Conservation (phyloP, 2,113 vertebrate genomes). For the Hoplias malabaricus region DNA sequence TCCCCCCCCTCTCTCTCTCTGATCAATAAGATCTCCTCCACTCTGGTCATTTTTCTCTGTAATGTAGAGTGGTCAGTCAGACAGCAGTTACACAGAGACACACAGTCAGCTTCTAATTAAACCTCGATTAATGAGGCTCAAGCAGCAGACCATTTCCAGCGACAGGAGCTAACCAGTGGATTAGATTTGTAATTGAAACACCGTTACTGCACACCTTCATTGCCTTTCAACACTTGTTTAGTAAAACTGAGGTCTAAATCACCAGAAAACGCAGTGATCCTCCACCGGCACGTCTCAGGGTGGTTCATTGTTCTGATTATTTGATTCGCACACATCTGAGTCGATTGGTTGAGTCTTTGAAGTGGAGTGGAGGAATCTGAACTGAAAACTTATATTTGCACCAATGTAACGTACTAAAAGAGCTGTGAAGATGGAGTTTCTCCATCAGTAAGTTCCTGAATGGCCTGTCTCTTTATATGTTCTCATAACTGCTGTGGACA, state of each 20-base stretch:
- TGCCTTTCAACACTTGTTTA: neutral
- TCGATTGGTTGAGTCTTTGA: neutral
- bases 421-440: too few relatives aligned
- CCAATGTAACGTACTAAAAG: neutral
- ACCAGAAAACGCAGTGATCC: neutral
- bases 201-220: neutral
- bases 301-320: neutral
- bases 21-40: slow-evolving; percentile 33
- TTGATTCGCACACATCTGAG: neutral
- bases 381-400: neutral
- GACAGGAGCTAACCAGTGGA: slow-evolving; percentile 12
- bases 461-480: too few relatives aligned
- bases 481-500: too few relatives aligned
- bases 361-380: neutral
- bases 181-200: neutral
- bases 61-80: slow-evolving; percentile 38
- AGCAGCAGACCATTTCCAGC: slow-evolving; percentile 22
- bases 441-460: too few relatives aligned
- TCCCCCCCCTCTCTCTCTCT: slow-evolving; percentile 4
- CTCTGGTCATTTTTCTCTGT: slow-evolving; percentile 31
- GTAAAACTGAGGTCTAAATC: neutral
- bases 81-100: slow-evolving; percentile 22
- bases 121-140: slow-evolving; percentile 28
- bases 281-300: neutral
- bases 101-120: slow-evolving; percentile 38